phyloP scores from a whole-genome alignment of 1,140 invertebrate species.

The Papilio machaon region DNA sequence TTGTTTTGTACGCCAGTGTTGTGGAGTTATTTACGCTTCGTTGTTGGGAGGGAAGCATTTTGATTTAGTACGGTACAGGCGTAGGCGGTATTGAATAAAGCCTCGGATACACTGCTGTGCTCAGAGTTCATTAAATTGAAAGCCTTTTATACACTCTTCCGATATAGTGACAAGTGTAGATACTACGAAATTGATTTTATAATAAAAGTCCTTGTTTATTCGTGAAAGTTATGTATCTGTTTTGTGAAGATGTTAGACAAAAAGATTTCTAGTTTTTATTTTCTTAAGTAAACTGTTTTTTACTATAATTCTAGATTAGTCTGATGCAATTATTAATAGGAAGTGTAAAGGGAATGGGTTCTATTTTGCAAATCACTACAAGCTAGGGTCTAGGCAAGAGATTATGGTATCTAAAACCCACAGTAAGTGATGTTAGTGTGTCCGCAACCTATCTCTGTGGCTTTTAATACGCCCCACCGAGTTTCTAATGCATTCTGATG shows the following conservation, averaged over 20 bases:
- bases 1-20: neutral
- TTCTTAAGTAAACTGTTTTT: no score
- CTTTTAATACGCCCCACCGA: neutral
- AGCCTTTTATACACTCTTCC: neutral
- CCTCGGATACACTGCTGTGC: neutral
- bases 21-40: neutral
- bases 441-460: neutral
- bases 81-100: neutral
- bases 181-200: neutral
- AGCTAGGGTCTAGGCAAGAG: no score
- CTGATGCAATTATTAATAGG: no score
- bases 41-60: neutral
- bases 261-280: no score
- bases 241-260: no score
- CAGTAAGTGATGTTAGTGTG: neutral
- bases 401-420: no score
- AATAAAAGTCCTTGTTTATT: no score
- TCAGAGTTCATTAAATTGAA: neutral
- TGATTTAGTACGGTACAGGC: neutral
- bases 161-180: neutral
- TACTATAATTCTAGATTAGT: no score
- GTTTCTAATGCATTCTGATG: constrained; percentile 23
- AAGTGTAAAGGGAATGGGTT: no score
- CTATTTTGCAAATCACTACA: no score
- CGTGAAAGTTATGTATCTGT: no score